Evolutionary conservation across 2,888 invertebrate species (phyloP), one percentile per base, ranked within the genome.

Genomic region (Heterodera filipjevi): DNA sequence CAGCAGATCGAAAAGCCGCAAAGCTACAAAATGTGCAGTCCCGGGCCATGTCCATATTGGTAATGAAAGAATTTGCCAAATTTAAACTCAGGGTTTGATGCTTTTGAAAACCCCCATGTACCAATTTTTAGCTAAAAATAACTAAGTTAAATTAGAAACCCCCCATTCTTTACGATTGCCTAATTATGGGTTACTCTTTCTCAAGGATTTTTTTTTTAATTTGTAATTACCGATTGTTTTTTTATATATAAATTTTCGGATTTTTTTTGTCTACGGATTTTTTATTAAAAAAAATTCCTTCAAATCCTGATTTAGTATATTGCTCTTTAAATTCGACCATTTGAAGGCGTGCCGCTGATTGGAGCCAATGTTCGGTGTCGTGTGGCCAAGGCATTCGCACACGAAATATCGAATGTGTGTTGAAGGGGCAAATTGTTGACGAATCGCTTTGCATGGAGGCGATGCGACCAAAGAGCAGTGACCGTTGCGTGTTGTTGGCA

Each of bases 31-130:
- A 79, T 85, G 0, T 91, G 91, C 84, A 90, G 90, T 81, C 85
- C 86, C 12, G 89, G 89, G 5, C 85, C 87, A 0, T 91, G 91
- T 86, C 90, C 91, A 16, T 87, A 86, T 71, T 91, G 91, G 91
- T 83, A 49, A 49, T 3, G 16, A 49, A 49, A 87, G 72, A 81
- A 49, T 49, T 44, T 44, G 8, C 44, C 12, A 5, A 44, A 44
- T 44, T 44, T 44, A 12, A 44, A 44, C 8, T 5, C 44, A 5
- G 44, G 44, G 44, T 44, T n/a, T n/a, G n/a, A n/a, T n/a, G n/a
- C n/a, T n/a, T n/a, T n/a, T n/a, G n/a, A n/a, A 6, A 33, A 72
- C 32, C 39, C 16, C n/a, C n/a, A n/a, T n/a, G n/a, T n/a, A n/a
- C n/a, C n/a, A n/a, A n/a, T n/a, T n/a, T n/a, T n/a, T n/a, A n/a